A percentile compares a stretch with the other conserved stretches of the same genome.
These are phyloP conservation scores for Empis livida DNA, from an alignment of 2,888 invertebrate species.

Conservation along the genomic window DNA sequence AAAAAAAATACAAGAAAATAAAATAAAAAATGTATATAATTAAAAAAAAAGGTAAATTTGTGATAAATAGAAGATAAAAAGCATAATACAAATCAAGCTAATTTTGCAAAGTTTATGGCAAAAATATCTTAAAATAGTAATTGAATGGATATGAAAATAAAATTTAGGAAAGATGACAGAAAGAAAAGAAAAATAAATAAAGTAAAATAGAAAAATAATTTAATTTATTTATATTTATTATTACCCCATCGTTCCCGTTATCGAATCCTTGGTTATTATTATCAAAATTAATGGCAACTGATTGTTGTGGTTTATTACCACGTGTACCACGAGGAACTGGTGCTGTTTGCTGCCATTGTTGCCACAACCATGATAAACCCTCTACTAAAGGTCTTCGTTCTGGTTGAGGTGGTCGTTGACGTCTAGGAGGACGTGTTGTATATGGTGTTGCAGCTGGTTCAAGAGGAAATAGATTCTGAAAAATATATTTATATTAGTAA, in stretches of 20 bases:
- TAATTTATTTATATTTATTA: too few species aligned
- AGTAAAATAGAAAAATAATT: neutral
- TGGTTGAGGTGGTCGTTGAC: conserved; percentile 28
- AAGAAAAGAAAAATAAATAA: neutral
- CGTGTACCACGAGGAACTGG: conserved; percentile 34
- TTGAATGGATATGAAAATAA: neutral
- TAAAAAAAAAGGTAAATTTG: too few species aligned
- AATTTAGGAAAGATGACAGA: neutral
- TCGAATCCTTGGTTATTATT: too few species aligned
- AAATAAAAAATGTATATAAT: too few species aligned
- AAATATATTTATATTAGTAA: conserved; percentile 1
- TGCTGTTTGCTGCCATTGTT: conserved; percentile 43
- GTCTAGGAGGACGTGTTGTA: conserved; percentile 14
- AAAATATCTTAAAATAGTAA: too few species aligned
- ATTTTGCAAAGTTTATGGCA: too few species aligned
- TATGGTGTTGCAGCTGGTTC: conserved; percentile 30
- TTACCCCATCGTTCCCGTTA: too few species aligned
- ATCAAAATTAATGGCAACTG: too few species aligned
- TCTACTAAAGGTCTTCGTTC: conserved; percentile 40
- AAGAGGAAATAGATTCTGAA: conserved; percentile 43
- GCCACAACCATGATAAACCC: conserved; percentile 46
- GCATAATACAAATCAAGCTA: too few species aligned
- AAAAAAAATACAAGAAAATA: too few species aligned
- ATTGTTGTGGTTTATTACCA: conserved; percentile 5
- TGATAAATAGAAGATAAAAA: too few species aligned